Evolutionary conservation across 2,888 invertebrate genomes (phyloP).

Genomic region (Nomada ruficornis): DNA sequence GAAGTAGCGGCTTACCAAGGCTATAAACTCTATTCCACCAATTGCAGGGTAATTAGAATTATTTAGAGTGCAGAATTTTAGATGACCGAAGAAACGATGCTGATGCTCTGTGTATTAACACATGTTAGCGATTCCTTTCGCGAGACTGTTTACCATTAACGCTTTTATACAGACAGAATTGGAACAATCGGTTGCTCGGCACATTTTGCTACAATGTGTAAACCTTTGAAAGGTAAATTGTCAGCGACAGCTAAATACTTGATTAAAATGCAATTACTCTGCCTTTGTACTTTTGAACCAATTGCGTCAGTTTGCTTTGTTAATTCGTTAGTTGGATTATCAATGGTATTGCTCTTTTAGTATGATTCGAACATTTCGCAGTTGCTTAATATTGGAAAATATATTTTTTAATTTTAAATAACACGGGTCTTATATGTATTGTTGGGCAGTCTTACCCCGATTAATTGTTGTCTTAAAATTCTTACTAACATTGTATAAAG

Average conservation of each 20-base stretch:
- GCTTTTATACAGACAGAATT: conserved; percentile 21
- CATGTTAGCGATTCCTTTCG: conserved; percentile 42
- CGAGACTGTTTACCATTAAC: conserved; percentile 34
- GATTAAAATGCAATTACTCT: not conserved
- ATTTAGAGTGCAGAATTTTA: conserved; percentile 38
- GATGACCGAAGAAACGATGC: conserved; percentile 42
- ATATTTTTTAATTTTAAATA: too few relatives aligned
- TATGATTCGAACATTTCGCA: not conserved
- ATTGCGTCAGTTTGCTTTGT: not conserved
- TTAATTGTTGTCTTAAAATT: too few relatives aligned
- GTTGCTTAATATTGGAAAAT: not conserved
- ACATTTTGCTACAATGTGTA: not conserved
- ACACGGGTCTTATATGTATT: too few relatives aligned
- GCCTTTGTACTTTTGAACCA: not conserved
- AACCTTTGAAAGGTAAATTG: not conserved
- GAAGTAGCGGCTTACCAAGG: not conserved
- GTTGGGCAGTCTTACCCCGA: too few relatives aligned
- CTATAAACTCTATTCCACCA: conserved; percentile 21
- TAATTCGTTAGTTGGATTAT: not conserved
- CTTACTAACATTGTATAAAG: too few relatives aligned
- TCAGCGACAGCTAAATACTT: not conserved
- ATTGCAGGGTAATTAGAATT: conserved; percentile 15
- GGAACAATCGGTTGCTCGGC: conserved; percentile 5
- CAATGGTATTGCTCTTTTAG: not conserved
- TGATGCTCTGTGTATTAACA: conserved; percentile 15